Evolutionary conservation across 2,797 vertebrate genomes (phyloP), one percentile per base, ranked within the genome.

Genomic region (Sciurus carolinensis): DNA sequence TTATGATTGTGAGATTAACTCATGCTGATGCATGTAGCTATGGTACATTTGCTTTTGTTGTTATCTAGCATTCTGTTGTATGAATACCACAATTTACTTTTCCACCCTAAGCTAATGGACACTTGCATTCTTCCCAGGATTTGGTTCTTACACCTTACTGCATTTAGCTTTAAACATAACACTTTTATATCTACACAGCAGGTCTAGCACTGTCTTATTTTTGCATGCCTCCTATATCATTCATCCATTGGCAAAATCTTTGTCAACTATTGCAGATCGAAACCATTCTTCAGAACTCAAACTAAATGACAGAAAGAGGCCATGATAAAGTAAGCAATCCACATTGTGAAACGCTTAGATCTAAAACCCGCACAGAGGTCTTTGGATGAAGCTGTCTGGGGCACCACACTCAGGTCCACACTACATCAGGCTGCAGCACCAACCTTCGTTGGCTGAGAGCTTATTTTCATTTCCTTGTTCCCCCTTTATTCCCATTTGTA

Each of bases 1-100:
- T 80, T 95, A 57, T n/a, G 82, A 89, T 1, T 89, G 86, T 90
- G 59, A 94, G 71, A 94, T 89, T 91, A 88, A 93, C 47, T 88
- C 66, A 81, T 73, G 87, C 76, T 87, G 66, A 76, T 81, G 72
- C 50, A 42, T 30, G 28, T 33, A 89, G 59, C 75, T 73, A 10
- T n/a, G 59, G 30, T 62, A 62, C 7, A 44, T 81, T 87, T 52
- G 42, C 14, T 75, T 92, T 47, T 91, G 36, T 39, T 76, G 84
- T 69, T 81, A 72, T 59, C 71, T 64, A 52, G 76, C 30, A 90
- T 83, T 66, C 76, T 79, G 69, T 36, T 71, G 4, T 82, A 85
- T 18, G 71, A 97, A 62, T 18, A 72, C 47, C 30, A n/a, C 76
- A 47, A 26, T 76, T 91, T 88, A 50, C 66, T 91, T 87, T 81